These are phyloP conservation scores for Apis dorsata DNA, from an alignment of 1,140 invertebrate genomes.

Conservation along the genomic window DNA sequence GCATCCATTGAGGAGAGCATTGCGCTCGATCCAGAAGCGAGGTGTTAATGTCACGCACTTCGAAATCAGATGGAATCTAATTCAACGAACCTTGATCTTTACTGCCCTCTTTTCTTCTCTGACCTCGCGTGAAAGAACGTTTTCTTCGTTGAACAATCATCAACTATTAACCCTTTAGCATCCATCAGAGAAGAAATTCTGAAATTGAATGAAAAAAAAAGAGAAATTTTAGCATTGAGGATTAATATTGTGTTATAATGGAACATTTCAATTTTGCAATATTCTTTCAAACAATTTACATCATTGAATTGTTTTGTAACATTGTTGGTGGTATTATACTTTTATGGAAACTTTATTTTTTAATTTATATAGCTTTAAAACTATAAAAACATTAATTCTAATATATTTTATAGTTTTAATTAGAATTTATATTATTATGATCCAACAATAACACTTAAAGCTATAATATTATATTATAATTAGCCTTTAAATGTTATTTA, in stretches of 20 bases:
- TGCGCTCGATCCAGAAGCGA: conserved; percentile 59
- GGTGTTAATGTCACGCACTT: conserved; percentile 65
- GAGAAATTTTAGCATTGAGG: neutral
- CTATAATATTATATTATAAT: neutral
- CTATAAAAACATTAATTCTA: too few species aligned
- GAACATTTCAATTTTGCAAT: too few species aligned
- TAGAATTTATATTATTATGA: too few species aligned
- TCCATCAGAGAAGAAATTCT: neutral
- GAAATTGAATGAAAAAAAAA: neutral
- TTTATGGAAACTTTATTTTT: too few species aligned
- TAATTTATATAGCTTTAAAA: too few species aligned
- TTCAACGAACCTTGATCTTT: conserved; percentile 68
- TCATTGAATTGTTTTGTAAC: too few species aligned
- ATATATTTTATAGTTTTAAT: too few species aligned
- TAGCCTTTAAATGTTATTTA: neutral
- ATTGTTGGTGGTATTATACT: too few species aligned
- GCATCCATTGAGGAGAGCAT: conserved; percentile 47
- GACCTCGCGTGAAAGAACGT: conserved; percentile 37
- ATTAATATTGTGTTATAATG: too few species aligned
- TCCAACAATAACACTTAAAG: neutral
- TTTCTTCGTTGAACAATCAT: neutral
- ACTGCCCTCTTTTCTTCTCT: conserved; percentile 31
- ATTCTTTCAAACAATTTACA: too few species aligned
- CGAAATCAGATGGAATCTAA: conserved; percentile 61
- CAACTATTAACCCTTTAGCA: conserved; percentile 6